Conservation (phyloP, 2,797 vertebrate species). For the Channallabes apus region DNA sequence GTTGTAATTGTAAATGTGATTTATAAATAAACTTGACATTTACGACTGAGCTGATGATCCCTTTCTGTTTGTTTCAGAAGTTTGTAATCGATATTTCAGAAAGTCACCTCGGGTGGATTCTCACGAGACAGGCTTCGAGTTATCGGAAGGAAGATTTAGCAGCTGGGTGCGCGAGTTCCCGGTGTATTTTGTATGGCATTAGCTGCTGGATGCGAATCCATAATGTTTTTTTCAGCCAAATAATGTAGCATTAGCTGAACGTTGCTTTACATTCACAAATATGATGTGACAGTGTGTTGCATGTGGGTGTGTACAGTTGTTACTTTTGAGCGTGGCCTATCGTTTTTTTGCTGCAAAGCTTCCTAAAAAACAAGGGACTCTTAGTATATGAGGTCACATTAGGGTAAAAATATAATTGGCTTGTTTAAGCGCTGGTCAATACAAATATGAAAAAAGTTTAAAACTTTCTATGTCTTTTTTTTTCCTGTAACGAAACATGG, state of each 20-base stretch:
- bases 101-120: neutral
- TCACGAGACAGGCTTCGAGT: neutral
- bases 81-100: slow-evolving; percentile 21
- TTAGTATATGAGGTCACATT: too few species aligned
- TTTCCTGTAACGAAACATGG: too few species aligned
- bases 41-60: neutral
- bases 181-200: neutral
- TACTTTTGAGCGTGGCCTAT: neutral
- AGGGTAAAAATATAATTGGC: too few species aligned
- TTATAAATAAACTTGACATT: slow-evolving; percentile 12
- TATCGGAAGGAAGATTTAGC: neutral
- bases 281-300: neutral
- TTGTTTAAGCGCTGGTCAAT: too few species aligned
- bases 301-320: neutral
- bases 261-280: neutral
- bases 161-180: neutral
- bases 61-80: neutral
- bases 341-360: too few species aligned
- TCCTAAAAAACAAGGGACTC: too few species aligned
- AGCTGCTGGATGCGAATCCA: too few species aligned
- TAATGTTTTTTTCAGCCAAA: neutral
- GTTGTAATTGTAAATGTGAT: slow-evolving; percentile 8
- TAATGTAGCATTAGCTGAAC: neutral
- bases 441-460: too few species aligned
- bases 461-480: too few species aligned